phyloP scores from a whole-genome alignment of 1,140 invertebrate species.

The Drosophila orosa region DNA sequence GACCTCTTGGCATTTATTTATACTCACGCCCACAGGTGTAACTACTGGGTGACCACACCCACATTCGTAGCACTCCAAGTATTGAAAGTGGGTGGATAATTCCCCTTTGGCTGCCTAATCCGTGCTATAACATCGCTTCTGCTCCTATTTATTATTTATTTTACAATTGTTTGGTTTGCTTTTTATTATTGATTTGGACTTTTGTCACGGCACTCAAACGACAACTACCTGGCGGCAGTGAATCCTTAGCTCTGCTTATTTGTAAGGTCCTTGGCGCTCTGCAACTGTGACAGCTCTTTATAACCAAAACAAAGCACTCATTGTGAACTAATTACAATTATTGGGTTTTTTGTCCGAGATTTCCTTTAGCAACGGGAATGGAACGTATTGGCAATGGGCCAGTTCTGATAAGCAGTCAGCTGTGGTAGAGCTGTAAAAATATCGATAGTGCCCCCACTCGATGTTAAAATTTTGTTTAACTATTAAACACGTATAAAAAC shows the following conservation, averaged over 20 bases:
- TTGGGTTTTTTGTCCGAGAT: constrained; percentile 20
- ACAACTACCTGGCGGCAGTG: constrained; percentile 35
- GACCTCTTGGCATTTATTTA: constrained; percentile 42
- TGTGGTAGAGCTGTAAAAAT: too few species aligned
- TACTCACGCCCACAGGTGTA: constrained; percentile 23
- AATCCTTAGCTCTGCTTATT: constrained; percentile 14
- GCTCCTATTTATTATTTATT: not conserved
- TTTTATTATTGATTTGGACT: constrained; percentile 39
- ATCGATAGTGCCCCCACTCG: too few species aligned
- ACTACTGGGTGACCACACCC: not conserved
- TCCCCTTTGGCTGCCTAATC: not conserved
- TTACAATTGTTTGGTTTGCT: constrained; percentile 23
- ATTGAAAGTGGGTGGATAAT: too few species aligned
- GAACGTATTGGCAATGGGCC: constrained; percentile 36
- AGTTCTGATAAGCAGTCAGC: constrained; percentile 24
- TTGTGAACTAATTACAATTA: constrained; percentile 21
- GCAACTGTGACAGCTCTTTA: constrained; percentile 1
- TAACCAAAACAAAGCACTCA: not conserved
- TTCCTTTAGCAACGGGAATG: constrained; percentile 35
- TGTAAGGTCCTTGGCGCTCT: not conserved
- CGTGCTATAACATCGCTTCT: constrained; percentile 9
- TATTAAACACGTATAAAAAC: too few species aligned
- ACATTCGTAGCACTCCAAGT: not conserved
- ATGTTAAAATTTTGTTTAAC: too few species aligned
- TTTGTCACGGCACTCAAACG: constrained; percentile 11